A percentile compares a stretch with the other conserved stretches of the same genome.
phyloP scores from a whole-genome alignment of 2,888 invertebrate species.

The Eupeodes luniger region DNA sequence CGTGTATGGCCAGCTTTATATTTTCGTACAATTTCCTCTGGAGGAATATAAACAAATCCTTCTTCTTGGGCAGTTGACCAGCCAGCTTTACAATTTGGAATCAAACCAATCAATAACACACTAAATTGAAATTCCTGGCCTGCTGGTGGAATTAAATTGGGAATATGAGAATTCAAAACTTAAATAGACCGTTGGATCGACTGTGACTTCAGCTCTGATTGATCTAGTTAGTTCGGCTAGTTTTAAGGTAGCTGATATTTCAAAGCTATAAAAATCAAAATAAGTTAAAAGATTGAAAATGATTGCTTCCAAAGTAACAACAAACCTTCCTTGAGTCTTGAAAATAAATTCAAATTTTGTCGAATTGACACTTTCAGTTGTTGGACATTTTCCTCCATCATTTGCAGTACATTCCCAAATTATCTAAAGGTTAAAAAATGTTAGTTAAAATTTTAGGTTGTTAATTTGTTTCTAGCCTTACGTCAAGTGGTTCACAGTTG shows the following conservation, averaged over 20 bases:
- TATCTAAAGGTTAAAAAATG: constrained; percentile 29
- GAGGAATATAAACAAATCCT: constrained; percentile 57
- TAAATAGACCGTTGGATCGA: constrained; percentile 60
- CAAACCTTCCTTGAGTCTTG: constrained; percentile 51
- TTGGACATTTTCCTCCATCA: constrained; percentile 53
- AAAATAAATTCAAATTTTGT: constrained; percentile 68
- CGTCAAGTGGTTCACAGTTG: constrained; percentile 62
- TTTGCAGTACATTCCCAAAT: constrained; percentile 59
- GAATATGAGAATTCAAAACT: constrained; percentile 71
- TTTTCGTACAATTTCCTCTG: constrained; percentile 65
- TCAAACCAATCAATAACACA: constrained; percentile 63
- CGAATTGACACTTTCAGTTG: constrained; percentile 29
- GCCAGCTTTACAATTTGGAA: constrained; percentile 69
- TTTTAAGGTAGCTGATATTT: constrained; percentile 46
- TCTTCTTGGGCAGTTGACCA: constrained; percentile 74
- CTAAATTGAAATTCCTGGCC: constrained; percentile 61
- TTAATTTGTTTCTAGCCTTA: constrained; percentile 3
- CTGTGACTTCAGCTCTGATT: constrained; percentile 53
- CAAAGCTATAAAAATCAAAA: constrained; percentile 40
- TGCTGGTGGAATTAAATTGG: constrained; percentile 53
- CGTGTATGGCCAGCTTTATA: no score
- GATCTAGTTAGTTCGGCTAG: constrained; percentile 48
- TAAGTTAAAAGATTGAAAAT: neutral
- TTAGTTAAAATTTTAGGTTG: neutral
- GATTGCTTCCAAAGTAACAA: neutral